Conservation (phyloP, 2,888 invertebrate species). For the Encarsia formosa region DNA sequence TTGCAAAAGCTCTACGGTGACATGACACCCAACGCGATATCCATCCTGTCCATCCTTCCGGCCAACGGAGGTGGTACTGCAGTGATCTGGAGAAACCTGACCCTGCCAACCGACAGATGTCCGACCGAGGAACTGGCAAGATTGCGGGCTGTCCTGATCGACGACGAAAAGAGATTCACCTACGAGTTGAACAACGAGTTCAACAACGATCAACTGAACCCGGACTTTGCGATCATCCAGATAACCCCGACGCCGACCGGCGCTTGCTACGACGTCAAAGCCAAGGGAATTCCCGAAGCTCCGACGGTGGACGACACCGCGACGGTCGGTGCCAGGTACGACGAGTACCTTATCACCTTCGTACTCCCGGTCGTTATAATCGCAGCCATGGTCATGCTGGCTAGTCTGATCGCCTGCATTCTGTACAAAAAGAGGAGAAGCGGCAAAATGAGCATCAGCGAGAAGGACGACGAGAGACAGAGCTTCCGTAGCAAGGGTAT, state of each 20-base stretch:
- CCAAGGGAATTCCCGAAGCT: conserved; percentile 36
- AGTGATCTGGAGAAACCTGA: conserved; percentile 77
- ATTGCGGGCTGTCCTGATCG: conserved; percentile 68
- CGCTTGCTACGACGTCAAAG: conserved; percentile 55
- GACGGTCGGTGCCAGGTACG: conserved; percentile 51
- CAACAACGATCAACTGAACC: conserved; percentile 39
- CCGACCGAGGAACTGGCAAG: conserved; percentile 72
- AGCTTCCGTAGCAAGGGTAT: conserved; percentile 80
- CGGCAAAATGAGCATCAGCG: conserved; percentile 78
- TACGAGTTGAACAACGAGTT: conserved; percentile 31
- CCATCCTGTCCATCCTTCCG: conserved; percentile 69
- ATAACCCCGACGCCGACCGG: conserved; percentile 55
- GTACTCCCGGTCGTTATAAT: conserved; percentile 87
- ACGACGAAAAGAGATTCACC: conserved; percentile 59
- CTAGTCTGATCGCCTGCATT: conserved; percentile 82
- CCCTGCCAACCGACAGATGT: conserved; percentile 69
- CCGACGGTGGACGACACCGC: conserved; percentile 47
- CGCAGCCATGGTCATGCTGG: conserved; percentile 80
- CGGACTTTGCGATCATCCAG: conserved; percentile 64
- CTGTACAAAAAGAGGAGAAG: conserved; percentile 79
- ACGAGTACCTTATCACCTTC: conserved; percentile 74
- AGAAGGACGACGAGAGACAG: conserved; percentile 77
- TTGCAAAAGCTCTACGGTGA: conserved; percentile 75
- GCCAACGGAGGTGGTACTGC: conserved; percentile 55
- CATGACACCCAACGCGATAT: conserved; percentile 66